Evolutionary conservation across 2,888 invertebrate species (phyloP), one percentile per base, ranked within the genome.

Genomic region (Matsumyia berberina): DNA sequence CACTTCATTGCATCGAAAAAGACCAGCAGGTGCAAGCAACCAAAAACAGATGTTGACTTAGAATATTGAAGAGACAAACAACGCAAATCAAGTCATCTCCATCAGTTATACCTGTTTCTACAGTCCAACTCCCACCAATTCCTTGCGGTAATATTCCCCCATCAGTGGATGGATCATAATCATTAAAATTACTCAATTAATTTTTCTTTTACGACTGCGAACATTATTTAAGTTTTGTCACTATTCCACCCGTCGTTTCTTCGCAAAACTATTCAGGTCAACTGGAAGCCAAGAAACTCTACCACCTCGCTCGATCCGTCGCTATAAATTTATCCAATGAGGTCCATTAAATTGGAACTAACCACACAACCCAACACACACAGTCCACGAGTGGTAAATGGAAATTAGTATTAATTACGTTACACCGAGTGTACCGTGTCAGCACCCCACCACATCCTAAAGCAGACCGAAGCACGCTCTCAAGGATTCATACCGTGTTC

Each of bases 321-420:
- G 39, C 49, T 33, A 76, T 67, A 76, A 76, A 67, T 76, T 67
- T 33, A 44, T 67, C 76, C 77, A 69, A 77, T 53, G 44, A 53
- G 42, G 42, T 51, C 51, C 60, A 60, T 60, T 69, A 58, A 69
- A 66, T 67, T 58, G 67, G 58, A 67, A 33, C 67, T 49, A 12
- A 49, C 76, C 57, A 67, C 33, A 49, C 57, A 39, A 35, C 55
- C 29, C 29, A 12, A 24, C 51, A 39, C 37, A 37, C 7, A 12
- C 31, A 62, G 35, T 24, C 31, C 42, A 7, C 49, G 42, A 70
- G 19, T 51, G 58, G 37, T 53, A 60, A 77, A 77, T 77, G 77
- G 58, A 77, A 77, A 77, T 77, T 77, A 77, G 77, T 69, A 69
- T 58, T 77, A 77, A 77, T 77, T 77, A 77, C 77, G 77, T 67